Base-by-base conservation (phyloP, 23 tunicate genomes). In the Phallusia fumigata region DNA sequence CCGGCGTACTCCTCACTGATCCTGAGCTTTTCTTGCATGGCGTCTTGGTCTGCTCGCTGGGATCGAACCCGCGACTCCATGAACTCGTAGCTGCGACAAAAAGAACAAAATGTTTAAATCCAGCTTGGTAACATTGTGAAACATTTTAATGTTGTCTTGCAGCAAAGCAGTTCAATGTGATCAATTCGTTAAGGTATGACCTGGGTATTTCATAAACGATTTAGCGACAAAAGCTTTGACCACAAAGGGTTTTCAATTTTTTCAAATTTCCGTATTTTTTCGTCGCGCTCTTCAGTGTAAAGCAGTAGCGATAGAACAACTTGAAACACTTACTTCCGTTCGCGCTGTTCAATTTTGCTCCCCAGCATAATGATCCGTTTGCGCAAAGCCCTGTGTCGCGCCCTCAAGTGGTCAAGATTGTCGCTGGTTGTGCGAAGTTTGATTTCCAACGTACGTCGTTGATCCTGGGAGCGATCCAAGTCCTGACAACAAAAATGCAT, bases 31-130 rank as follows among this genome's bases (percentile, higher is more conserved):
- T 93, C 92, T n/a, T 79, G 80, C 75, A 84, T 31, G 73, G 88
- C 91, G 19, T 86, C 88, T 40, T 80, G 91, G 53, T 92, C 97
- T 6, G 97, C 88, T 74, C 90, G 74, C 65, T 84, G 65, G 32
- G 92, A 84, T 69, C 91, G 72, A n/a, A 88, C 81, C 13, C 90
- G 92, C n/a, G 92, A 93, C 65, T 84, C 78, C 82, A 93, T 65
- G 51, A 84, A 79, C 0, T 65, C 90, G 78, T 76, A 86, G 65
- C 97, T 93, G 16, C 8, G 44, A 30, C 2, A 30, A 74, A 21
- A 19, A 40, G 47, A 5, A 40, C 5, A 40, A 40, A 40, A 40
- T 40, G 47, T 40, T 40, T 40, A 40, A 40, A n/a, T n/a, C n/a
- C n/a, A n/a, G n/a, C n/a, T n/a, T n/a, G n/a, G n/a, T n/a, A n/a